Percentiles rank a stretch among this genome's conserved stretches.
These are phyloP conservation scores for Steinernema feltiae DNA, from an alignment of 1,140 invertebrate genomes.

Conservation along the genomic window DNA sequence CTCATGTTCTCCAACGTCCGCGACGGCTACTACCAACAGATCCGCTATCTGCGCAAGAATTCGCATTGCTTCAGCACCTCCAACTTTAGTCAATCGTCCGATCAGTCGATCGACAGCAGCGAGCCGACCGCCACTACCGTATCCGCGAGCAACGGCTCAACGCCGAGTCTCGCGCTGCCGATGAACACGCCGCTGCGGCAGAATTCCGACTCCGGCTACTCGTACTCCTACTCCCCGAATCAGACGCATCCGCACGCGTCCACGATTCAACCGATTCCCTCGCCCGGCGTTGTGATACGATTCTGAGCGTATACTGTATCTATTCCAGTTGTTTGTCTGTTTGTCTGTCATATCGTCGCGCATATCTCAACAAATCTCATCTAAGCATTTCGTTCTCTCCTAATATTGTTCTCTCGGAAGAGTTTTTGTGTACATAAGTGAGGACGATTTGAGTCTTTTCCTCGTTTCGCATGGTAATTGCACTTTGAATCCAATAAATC, in stretches of 20 bases:
- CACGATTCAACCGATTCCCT: neutral
- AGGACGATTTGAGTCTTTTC: no score
- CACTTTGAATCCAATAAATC: no score
- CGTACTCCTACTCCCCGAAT: neutral
- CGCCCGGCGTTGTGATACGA: conserved; percentile 2
- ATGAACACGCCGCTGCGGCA: neutral
- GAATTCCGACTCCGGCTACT: conserved; percentile 5
- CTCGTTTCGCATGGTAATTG: no score
- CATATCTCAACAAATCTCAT: no score
- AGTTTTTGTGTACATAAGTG: no score
- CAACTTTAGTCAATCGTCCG: neutral
- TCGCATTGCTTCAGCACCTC: neutral
- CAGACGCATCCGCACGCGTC: neutral
- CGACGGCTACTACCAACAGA: conserved; percentile 42
- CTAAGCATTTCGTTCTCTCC: no score
- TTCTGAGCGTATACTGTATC: no score
- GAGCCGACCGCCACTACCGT: neutral
- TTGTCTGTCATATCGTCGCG: no score
- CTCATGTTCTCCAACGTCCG: conserved; percentile 45
- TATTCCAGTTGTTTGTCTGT: no score
- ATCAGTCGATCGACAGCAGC: neutral
- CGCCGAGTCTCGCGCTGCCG: neutral
- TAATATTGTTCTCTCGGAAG: no score
- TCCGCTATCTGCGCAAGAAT: conserved; percentile 4
- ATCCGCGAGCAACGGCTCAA: neutral